Evolutionary conservation across 2,113 vertebrate species (phyloP), one percentile per base, ranked within the genome.

Genomic region (Potamarius usumacintae): DNA sequence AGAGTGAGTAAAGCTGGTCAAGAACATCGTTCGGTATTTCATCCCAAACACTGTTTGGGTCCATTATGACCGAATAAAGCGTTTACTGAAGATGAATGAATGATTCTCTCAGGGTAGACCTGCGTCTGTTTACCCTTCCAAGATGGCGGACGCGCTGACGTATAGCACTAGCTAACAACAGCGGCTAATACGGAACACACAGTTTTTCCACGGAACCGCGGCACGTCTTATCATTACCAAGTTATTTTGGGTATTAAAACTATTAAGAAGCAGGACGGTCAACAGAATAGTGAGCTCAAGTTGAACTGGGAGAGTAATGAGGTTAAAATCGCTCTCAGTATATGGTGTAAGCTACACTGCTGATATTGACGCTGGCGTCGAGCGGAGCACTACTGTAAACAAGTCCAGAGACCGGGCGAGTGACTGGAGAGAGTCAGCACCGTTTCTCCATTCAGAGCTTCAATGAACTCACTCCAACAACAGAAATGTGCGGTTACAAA

Each of bases 371-470:
- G 25, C 22, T 15, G 50, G 12, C 6, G 25, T 25, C 25, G 60
- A 42, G 27, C 52, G 9, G 11, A 74, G 27, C 10, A 83, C 62
- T 25, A 34, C 15, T 71, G 81, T 80, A 84, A 86, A 88, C 85
- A 85, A 86, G 67, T 57, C 69, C 12, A 20, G 67, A 11, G 78
- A 53, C 6, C 3, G 22, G n/a, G n/a, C 1, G 15, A 2, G 7
- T 55, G 25, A 25, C 3, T 11, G 57, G 48, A 12, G 72, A 69
- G 83, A 42, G 53, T 85, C 82, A 60, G 20, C 48, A 62, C 63
- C 80, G 7, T 0, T 79, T 52, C 52, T 55, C 50, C 50, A 55
- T 78, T 27, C 52, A 27, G n/a, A 30, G 15, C 7, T 20, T 80
- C 55, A 9, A n/a, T 27, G 9, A 2, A 77, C 22, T 77, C 50